phyloP scores from a whole-genome alignment of 1,140 invertebrate species.

The Lepidurus arcticus region DNA sequence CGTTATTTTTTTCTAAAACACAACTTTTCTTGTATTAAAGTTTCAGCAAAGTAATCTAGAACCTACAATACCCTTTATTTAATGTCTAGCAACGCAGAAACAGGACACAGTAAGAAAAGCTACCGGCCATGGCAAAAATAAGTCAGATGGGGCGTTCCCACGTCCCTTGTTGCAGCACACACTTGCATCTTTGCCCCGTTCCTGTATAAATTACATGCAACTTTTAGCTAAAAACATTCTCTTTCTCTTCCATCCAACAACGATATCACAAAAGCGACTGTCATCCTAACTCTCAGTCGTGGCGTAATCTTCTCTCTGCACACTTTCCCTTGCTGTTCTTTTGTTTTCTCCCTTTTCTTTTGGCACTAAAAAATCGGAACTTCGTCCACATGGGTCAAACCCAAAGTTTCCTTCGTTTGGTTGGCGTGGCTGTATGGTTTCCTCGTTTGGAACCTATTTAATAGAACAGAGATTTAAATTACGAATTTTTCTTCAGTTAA shows the following conservation, averaged over 20 bases:
- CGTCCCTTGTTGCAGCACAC: background rate
- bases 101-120: background rate
- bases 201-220: conserved; percentile 6
- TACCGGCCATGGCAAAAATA: background rate
- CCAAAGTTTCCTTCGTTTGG: background rate
- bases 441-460: background rate
- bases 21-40: background rate
- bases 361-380: background rate
- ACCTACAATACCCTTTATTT: background rate
- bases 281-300: background rate
- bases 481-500: background rate
- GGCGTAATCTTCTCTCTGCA: background rate
- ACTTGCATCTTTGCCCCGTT: background rate
- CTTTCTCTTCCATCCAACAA: background rate
- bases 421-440: background rate
- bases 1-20: background rate
- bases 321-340: background rate
- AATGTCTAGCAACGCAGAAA: background rate
- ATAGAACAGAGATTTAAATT: background rate
- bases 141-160: background rate
- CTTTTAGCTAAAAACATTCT: background rate
- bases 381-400: background rate
- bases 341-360: background rate
- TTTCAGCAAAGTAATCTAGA: background rate
- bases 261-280: conserved; percentile 13